Conservation (phyloP, 2,888 invertebrate genomes). For the Urechis unicinctus region DNA sequence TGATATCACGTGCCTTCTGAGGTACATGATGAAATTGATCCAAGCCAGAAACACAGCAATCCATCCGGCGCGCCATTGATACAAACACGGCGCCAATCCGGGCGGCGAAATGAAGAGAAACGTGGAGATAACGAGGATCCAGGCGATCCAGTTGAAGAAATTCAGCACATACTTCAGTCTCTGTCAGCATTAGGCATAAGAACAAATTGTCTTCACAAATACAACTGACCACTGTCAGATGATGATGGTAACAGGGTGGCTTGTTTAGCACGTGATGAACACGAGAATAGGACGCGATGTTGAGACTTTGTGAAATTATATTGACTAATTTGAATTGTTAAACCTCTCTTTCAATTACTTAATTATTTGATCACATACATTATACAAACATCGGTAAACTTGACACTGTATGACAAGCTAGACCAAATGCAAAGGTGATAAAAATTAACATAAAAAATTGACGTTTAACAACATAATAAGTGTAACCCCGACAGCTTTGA, state of each 20-base stretch:
- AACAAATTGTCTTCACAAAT: conserved; percentile 1
- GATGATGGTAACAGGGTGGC: not conserved
- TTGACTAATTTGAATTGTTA: no score
- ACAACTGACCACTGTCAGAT: not conserved
- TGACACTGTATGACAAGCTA: no score
- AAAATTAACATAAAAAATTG: no score
- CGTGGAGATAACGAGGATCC: conserved; percentile 21
- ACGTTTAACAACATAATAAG: no score
- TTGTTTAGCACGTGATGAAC: conserved; percentile 1
- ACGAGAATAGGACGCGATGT: no score
- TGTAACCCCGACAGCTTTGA: no score
- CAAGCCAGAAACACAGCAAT: conserved; percentile 27
- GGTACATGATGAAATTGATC: conserved; percentile 30
- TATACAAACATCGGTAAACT: no score
- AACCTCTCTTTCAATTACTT: no score
- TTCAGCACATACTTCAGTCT: conserved; percentile 18
- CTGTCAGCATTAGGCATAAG: conserved; percentile 11
- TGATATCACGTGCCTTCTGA: conserved; percentile 18
- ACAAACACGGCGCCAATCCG: conserved; percentile 27
- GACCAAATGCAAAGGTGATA: no score
- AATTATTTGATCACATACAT: no score
- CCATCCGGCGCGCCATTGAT: conserved; percentile 34
- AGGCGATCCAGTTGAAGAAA: conserved; percentile 22
- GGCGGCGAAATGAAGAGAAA: conserved; percentile 23
- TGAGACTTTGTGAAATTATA: no score